Conservation (phyloP, 2,113 vertebrate species). For the Sigmodon hispidus region DNA sequence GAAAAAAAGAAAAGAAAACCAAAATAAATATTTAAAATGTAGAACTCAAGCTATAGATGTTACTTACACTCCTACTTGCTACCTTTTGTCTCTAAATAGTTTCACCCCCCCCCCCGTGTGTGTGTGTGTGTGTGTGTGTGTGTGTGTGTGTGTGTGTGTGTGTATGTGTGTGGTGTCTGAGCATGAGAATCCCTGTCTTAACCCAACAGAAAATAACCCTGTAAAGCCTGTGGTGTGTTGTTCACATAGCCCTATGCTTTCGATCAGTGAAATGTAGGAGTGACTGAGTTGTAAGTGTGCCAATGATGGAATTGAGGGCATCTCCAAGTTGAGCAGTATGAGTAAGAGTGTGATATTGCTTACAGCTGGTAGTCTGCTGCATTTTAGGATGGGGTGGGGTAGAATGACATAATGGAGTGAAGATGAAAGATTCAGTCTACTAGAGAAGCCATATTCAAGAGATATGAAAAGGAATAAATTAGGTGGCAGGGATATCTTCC, state of each 20-base stretch:
- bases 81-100: background rate
- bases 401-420: background rate
- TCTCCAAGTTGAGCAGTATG: background rate
- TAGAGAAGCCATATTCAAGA: background rate
- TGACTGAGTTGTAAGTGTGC: background rate
- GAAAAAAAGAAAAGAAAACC: slow-evolving; percentile 42
- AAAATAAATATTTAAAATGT: background rate
- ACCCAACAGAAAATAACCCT: background rate
- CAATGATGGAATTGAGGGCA: background rate
- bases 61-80: background rate
- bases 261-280: background rate
- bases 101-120: too few relatives aligned
- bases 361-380: background rate
- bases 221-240: background rate
- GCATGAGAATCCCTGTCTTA: background rate
- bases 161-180: background rate
- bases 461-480: background rate
- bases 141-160: background rate
- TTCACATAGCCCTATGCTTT: background rate
- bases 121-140: background rate
- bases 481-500: background rate
- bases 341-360: background rate
- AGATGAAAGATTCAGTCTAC: background rate
- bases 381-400: background rate
- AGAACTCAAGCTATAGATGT: background rate